Evolutionary conservation across 2,113 vertebrate genomes (phyloP), one percentile per base, ranked within the genome.

Genomic region (Sapajus apella): DNA sequence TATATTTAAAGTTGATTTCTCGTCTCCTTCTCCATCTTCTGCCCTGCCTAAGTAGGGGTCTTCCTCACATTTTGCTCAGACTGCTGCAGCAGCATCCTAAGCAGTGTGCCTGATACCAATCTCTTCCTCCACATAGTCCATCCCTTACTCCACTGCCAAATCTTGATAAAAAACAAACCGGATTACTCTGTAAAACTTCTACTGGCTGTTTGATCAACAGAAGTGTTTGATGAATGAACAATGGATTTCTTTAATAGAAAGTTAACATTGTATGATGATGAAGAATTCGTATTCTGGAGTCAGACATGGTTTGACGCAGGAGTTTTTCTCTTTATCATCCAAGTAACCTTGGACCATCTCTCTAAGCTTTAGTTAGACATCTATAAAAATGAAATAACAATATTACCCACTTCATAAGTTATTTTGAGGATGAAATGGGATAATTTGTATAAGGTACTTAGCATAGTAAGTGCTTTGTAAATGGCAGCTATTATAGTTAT

Each of bases 241-340:
- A 86, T 56, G 11, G 30, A 40, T 89, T 82, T 95, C 61, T 90
- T 88, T 96, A 90, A 68, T 45, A 83, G 50, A 66, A 66, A 68
- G 9, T 21, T 91, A 64, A 61, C 81, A 66, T 45, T 77, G 10
- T n/a, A 30, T 50, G 50, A 72, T 50, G 56, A 87, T 25, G 27
- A 37, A 90, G 27, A 55, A 45, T 76, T 77, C 14, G 61, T 76
- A 88, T 79, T 91, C 52, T 68, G 52, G 27, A 96, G 66, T 91
- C 6, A 82, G 58, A 52, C 18, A 40, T 68, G 40, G 13, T 79
- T 77, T 82, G 56, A 68, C 12, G 43, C 8, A 75, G 18, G 17
- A 92, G 32, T 45, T 83, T 80, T 84, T 94, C 27, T 50, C 37
- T 90, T 66, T 95, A 84, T 90, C 64, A 96, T 73, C 13, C 77